A percentile compares a stretch with the other conserved stretches of the same genome.
Conservation (phyloP, 2,113 vertebrate genomes). For the Chloebia gouldiae region DNA sequence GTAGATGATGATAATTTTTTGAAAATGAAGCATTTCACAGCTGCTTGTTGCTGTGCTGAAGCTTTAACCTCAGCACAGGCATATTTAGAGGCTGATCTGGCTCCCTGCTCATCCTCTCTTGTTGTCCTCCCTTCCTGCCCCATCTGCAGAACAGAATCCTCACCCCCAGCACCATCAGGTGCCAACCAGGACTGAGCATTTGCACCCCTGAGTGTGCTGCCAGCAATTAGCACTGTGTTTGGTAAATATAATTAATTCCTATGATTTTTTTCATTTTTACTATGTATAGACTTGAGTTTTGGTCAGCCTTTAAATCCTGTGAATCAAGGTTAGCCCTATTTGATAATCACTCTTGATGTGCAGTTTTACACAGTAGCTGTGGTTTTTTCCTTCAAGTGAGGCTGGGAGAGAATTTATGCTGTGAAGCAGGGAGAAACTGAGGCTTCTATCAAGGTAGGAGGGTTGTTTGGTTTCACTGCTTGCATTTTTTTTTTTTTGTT, state of each 20-base stretch:
- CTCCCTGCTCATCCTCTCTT: background rate
- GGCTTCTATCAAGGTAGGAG: background rate
- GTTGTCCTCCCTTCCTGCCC: background rate
- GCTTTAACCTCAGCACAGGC: background rate
- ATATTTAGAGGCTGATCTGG: accelerated
- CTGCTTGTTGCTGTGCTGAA: background rate
- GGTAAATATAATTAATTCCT: background rate
- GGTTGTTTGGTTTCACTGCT: background rate
- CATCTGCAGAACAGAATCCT: background rate
- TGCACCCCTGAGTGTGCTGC: background rate
- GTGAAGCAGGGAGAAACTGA: background rate
- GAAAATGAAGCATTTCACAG: background rate
- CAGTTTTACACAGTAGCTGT: background rate
- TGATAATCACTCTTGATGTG: background rate
- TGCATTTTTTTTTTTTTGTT: background rate
- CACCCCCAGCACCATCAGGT: accelerated
- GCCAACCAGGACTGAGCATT: background rate
- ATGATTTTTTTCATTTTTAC: accelerated
- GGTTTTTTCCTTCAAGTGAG: background rate
- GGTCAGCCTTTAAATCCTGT: background rate
- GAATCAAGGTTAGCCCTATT: accelerated
- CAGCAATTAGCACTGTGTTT: background rate
- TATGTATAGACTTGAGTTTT: accelerated
- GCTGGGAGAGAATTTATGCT: background rate
- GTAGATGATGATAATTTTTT: background rate